These are phyloP conservation scores for Toxonevra muliebris DNA, from an alignment of 2,888 invertebrate genomes.

Conservation along the genomic window DNA sequence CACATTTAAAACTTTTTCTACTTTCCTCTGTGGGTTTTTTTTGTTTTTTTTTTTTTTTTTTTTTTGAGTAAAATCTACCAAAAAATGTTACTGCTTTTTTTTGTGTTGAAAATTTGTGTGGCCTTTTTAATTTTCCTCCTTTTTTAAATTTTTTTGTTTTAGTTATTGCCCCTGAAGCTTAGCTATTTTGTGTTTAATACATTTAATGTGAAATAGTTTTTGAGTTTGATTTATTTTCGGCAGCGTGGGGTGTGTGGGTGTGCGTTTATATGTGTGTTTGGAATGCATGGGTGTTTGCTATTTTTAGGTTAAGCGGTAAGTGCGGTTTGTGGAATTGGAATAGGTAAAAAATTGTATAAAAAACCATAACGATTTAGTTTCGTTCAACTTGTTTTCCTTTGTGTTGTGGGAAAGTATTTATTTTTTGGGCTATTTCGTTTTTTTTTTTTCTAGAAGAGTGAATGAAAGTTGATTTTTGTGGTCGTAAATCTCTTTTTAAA, in stretches of 20 bases:
- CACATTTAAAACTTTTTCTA: too few relatives aligned
- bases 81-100: slow-evolving; percentile 5
- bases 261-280: slow-evolving; percentile 24
- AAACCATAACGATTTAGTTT: too few relatives aligned
- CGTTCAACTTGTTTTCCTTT: too few relatives aligned
- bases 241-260: neutral
- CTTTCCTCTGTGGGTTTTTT: neutral
- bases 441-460: too few relatives aligned
- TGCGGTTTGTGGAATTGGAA: slow-evolving; percentile 12
- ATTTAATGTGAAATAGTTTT: slow-evolving; percentile 1
- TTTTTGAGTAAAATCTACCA: neutral
- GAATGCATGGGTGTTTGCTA: too few relatives aligned
- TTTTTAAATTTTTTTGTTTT: too few relatives aligned
- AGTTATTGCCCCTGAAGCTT: neutral
- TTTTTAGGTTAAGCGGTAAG: slow-evolving; percentile 7
- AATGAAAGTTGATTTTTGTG: too few relatives aligned
- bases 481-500: too few relatives aligned
- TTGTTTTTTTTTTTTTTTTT: neutral
- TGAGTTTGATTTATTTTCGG: neutral
- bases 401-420: too few relatives aligned
- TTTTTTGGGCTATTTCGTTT: too few relatives aligned
- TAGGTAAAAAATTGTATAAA: too few relatives aligned
- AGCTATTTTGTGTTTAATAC: neutral
- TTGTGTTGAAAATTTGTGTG: neutral
- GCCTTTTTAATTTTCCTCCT: neutral